Evolutionary conservation across 2,113 vertebrate species (phyloP).

Genomic region (Eonycteris spelaea): DNA sequence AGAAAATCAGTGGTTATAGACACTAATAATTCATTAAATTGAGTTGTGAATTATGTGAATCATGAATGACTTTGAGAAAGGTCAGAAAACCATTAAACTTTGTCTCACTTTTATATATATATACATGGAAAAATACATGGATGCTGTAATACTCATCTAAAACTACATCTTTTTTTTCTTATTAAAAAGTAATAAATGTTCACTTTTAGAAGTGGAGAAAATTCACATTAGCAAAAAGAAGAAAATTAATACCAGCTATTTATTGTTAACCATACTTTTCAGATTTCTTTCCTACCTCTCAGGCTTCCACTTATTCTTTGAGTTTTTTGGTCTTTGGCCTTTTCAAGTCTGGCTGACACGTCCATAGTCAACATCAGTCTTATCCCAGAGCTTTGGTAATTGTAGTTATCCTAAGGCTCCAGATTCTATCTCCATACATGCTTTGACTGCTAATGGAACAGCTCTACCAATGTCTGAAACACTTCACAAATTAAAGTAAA

Average conservation of each 20-base stretch:
- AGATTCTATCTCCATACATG: background rate
- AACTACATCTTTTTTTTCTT: background rate
- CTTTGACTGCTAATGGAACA: background rate
- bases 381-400: background rate
- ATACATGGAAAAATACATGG: background rate
- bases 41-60: constrained; percentile 35
- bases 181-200: background rate
- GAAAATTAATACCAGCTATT: background rate
- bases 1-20: constrained; percentile 60
- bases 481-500: background rate
- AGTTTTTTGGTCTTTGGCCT: background rate
- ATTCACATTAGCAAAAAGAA: background rate
- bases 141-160: background rate
- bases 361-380: background rate
- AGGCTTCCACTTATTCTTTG: background rate
- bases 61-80: constrained; percentile 39
- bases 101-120: background rate
- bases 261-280: background rate
- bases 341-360: constrained; percentile 1
- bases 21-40: constrained; percentile 32
- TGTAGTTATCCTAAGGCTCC: background rate
- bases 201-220: background rate
- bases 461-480: background rate
- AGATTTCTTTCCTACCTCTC: background rate
- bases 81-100: constrained; percentile 29